Conservation (phyloP, 2,797 vertebrate genomes). For the Acipenser oxyrinchus region DNA sequence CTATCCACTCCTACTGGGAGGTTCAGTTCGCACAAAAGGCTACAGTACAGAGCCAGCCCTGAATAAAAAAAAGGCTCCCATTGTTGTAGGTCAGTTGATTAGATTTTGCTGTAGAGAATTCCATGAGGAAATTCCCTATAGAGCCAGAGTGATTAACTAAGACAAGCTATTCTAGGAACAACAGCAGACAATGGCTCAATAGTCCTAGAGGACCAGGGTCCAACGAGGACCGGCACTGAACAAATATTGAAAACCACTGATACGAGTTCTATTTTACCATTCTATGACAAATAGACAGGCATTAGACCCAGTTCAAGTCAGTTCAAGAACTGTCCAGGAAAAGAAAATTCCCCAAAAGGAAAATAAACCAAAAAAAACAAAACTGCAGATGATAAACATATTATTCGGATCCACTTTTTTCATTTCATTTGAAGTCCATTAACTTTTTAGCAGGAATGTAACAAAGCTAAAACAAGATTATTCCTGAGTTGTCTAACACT, state of each 20-base stretch:
- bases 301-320: too few species aligned
- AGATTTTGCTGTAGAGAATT: slow-evolving; percentile 45
- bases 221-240: slow-evolving; percentile 40
- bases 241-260: neutral
- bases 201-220: slow-evolving; percentile 43
- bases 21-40: slow-evolving; percentile 41
- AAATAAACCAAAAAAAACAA: too few species aligned
- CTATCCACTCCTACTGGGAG: slow-evolving; percentile 42
- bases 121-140: slow-evolving; percentile 50
- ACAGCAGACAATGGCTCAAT: slow-evolving; percentile 44
- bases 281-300: neutral
- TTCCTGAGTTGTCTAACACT: too few species aligned
- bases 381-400: too few species aligned
- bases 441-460: too few species aligned
- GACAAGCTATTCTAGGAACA: slow-evolving; percentile 44
- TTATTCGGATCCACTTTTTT: too few species aligned
- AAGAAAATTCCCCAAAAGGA: too few species aligned
- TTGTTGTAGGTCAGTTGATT: slow-evolving; percentile 47
- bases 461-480: too few species aligned
- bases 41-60: slow-evolving; percentile 44
- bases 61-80: slow-evolving; percentile 39
- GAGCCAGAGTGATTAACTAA: slow-evolving; percentile 48
- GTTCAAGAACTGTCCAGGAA: too few species aligned
- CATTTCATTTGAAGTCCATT: too few species aligned
- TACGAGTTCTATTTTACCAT: neutral